Percentiles rank a stretch among this genome's conserved stretches.
These are phyloP conservation scores for Morone chrysops DNA, from an alignment of 2,113 vertebrate species.

Conservation along the genomic window DNA sequence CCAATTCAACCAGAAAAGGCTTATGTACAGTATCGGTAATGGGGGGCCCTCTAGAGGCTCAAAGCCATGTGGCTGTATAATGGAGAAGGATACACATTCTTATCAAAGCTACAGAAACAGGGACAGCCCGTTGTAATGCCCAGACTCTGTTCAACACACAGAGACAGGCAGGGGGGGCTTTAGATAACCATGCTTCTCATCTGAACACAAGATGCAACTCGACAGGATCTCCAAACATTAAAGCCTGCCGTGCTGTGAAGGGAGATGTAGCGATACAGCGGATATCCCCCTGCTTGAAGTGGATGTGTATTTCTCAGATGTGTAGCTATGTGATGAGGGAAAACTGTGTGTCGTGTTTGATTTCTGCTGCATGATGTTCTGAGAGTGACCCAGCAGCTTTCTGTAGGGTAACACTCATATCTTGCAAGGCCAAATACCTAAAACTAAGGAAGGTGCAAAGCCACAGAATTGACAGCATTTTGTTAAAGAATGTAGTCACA, in stretches of 20 bases:
- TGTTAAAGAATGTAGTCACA: neutral
- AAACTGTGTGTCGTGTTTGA: neutral
- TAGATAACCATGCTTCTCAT: slow-evolving; percentile 21
- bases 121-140: slow-evolving; percentile 25
- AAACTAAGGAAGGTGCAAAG: neutral
- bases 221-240: slow-evolving; percentile 40
- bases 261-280: slow-evolving; percentile 41
- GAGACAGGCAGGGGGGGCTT: slow-evolving; percentile 24
- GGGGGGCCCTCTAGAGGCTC: neutral
- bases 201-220: slow-evolving; percentile 48
- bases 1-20: neutral
- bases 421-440: neutral
- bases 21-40: neutral
- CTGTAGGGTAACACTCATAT: neutral
- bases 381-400: slow-evolving; percentile 17
- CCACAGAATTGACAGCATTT: neutral
- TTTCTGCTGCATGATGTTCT: neutral
- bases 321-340: neutral
- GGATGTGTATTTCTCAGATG: slow-evolving; percentile 24
- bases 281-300: slow-evolving; percentile 33
- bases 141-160: slow-evolving; percentile 23
- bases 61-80: neutral
- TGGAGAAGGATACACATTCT: neutral
- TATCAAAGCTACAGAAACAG: slow-evolving; percentile 28
- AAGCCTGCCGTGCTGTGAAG: slow-evolving; percentile 18